These are phyloP conservation scores for Euleptes europaea DNA, from an alignment of 2,113 vertebrate species.

Conservation along the genomic window DNA sequence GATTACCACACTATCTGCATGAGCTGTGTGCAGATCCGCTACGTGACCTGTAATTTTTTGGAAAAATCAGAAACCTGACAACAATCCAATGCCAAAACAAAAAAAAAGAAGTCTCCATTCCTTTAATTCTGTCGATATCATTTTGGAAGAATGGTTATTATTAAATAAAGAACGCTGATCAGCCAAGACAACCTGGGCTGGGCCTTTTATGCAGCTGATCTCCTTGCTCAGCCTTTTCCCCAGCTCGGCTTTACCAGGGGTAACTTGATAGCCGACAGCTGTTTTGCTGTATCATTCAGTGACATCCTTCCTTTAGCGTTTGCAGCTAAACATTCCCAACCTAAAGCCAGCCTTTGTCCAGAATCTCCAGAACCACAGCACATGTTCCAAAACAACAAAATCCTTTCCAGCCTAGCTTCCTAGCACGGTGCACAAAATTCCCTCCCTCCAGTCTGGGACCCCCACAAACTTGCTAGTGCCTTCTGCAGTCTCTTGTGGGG, in stretches of 20 bases:
- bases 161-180: not conserved
- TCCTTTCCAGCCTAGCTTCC: slow-evolving; percentile 20
- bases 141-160: not conserved
- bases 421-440: slow-evolving; percentile 50
- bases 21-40: no score
- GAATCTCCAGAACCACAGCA: slow-evolving; percentile 23
- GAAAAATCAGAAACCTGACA: not conserved
- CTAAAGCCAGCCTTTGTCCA: slow-evolving; percentile 1
- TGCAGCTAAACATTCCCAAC: slow-evolving; percentile 41
- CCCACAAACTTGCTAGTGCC: not conserved
- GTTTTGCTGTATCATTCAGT: slow-evolving; percentile 54
- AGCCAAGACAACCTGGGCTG: not conserved
- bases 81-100: not conserved
- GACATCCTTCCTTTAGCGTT: slow-evolving; percentile 59
- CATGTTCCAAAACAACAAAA: slow-evolving; percentile 20
- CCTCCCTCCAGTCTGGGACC: not conserved
- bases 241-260: slow-evolving; percentile 34
- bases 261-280: slow-evolving; percentile 64
- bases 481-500: not conserved
- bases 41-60: not conserved
- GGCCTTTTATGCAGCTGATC: not conserved
- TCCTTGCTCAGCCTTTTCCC: not conserved
- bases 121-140: slow-evolving; percentile 2
- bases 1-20: no score
- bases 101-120: not conserved